phyloP scores from a whole-genome alignment of 2,797 vertebrate genomes.

The Ctenosaura bakeri region DNA sequence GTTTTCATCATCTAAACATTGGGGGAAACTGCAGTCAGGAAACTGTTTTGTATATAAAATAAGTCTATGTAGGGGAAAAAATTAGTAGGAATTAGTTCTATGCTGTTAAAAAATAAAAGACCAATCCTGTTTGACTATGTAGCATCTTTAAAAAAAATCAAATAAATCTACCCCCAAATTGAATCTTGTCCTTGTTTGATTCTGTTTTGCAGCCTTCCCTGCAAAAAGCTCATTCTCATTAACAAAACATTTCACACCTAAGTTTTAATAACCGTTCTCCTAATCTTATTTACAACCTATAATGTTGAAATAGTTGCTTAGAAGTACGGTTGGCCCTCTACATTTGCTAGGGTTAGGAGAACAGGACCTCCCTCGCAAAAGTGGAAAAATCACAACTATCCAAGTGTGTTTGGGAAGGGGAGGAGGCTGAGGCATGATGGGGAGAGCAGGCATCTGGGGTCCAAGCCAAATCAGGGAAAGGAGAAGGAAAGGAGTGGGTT shows the following conservation, averaged over 20 bases:
- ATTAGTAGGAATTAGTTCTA: slow-evolving; percentile 89
- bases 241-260: background rate
- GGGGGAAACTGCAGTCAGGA: slow-evolving; percentile 81
- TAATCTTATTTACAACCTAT: background rate
- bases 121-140: slow-evolving; percentile 96
- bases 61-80: slow-evolving; percentile 84
- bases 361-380: too few species aligned
- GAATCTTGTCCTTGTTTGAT: slow-evolving; percentile 33
- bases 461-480: too few species aligned
- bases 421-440: too few species aligned
- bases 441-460: too few species aligned
- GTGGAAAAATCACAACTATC: too few species aligned
- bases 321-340: too few species aligned
- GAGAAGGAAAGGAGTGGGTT: too few species aligned
- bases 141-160: slow-evolving; percentile 93
- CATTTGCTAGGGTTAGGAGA: too few species aligned
- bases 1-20: slow-evolving; percentile 71
- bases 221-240: background rate
- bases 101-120: slow-evolving; percentile 84
- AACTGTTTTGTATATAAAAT: slow-evolving; percentile 88
- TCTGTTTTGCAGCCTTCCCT: background rate
- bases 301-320: background rate
- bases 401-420: too few species aligned
- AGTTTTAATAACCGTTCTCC: background rate
- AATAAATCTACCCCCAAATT: slow-evolving; percentile 85